Percentiles rank a stretch among this genome's conserved stretches.
These are phyloP conservation scores for Saimiri boliviensis DNA, from an alignment of 2,113 vertebrate species.

Conservation along the genomic window DNA sequence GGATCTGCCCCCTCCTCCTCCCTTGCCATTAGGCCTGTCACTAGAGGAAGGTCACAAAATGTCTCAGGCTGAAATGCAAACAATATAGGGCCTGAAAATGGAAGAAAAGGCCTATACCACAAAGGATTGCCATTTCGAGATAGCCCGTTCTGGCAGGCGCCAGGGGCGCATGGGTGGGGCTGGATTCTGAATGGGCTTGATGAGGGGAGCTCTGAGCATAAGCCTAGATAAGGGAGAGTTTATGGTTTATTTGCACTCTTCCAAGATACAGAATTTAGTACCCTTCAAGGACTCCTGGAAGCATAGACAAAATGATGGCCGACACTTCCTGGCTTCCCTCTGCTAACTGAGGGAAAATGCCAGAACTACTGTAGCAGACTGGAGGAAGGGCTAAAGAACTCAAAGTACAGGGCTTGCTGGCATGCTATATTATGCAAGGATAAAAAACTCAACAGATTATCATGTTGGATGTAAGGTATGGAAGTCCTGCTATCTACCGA, in stretches of 20 bases:
- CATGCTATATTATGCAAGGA: too few species aligned
- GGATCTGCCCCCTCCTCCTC: neutral
- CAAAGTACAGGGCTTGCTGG: too few species aligned
- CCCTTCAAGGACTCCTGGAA: neutral
- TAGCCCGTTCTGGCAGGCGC: too few species aligned
- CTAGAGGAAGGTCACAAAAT: neutral
- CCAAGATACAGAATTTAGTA: neutral
- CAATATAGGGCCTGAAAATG: neutral
- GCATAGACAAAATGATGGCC: neutral
- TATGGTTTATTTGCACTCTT: neutral
- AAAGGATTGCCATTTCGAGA: neutral
- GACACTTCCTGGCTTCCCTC: too few species aligned
- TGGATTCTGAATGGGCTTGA: neutral
- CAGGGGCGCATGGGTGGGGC: neutral
- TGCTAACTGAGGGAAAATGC: neutral
- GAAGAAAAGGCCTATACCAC: neutral
- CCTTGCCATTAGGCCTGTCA: neutral
- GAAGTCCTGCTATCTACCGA: too few species aligned
- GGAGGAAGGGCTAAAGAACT: neutral
- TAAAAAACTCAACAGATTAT: too few species aligned
- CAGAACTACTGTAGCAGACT: neutral
- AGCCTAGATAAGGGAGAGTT: neutral
- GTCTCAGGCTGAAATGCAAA: neutral
- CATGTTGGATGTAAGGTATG: too few species aligned
- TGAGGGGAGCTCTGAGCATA: neutral